Evolutionary conservation across 2,113 vertebrate species (phyloP), one percentile per base, ranked within the genome.

Genomic region (Varanus salvator): DNA sequence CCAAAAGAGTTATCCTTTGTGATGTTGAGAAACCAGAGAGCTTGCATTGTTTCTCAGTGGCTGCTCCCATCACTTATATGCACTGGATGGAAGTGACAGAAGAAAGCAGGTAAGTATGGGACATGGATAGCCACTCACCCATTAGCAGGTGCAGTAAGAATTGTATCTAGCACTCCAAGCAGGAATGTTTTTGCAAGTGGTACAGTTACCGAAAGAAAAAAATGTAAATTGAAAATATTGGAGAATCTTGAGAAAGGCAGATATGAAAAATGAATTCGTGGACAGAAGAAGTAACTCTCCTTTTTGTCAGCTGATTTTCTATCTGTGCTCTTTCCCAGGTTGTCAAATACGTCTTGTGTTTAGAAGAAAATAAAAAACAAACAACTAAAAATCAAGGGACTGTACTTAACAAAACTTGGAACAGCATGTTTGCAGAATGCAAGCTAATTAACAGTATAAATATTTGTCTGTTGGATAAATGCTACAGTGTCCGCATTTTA

Each of bases 11-110:
- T 77, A 97, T 99, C 69, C 96, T 99, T 74, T 99, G 99, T 95
- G 99, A 99, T 76, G 98, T 98, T 4, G 99, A 99, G 95, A 99
- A 99, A 85, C 99, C 99, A 29, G 99, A 99, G 94, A 98, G 99
- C 92, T 97, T 99, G 84, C 99, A 99, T 80, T 97, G 98, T 76
- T 99, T 99, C 89, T 97, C 97, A 0, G 97, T 99, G 93, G 97
- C 98, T 80, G 97, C 93, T 0, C 95, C 98, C 0, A 96, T 99
- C 34, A 98, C 98, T 11, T 99, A 98, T 92, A 99, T 99, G 99
- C 98, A 99, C 66, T 99, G 99, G 99, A 99, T 99, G 98, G 99
- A 99, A 95, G 99, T 99, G 91, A 98, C 97, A 25, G 98, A 98
- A 90, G 98, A 99, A 91, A 99, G 97, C 97, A 99, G 98, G 99